Evolutionary conservation across 2,113 vertebrate genomes (phyloP).

Genomic region (Anolis sagrei): DNA sequence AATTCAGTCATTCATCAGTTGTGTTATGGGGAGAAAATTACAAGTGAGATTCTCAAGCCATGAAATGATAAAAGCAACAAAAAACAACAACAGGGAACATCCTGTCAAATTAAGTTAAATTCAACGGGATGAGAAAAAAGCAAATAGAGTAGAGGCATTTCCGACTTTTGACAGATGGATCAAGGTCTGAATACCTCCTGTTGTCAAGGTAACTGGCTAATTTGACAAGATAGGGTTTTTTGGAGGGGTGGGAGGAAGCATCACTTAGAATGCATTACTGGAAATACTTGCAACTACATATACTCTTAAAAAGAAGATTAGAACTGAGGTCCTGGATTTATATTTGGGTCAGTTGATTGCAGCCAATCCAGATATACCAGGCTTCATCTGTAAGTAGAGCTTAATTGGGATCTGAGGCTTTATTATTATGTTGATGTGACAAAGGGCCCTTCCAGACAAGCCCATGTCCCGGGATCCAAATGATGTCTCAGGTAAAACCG

Average conservation of each 20-base stretch:
- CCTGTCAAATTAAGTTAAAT: conserved; percentile 61
- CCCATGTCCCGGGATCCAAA: too few relatives aligned
- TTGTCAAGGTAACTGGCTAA: not conserved
- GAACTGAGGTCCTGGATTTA: conserved; percentile 10
- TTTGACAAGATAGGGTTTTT: conserved; percentile 18
- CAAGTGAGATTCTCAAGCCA: conserved; percentile 53
- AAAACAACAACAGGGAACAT: conserved; percentile 34
- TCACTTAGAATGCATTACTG: not conserved
- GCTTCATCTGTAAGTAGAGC: not conserved
- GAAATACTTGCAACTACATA: not conserved
- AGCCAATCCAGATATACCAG: not conserved
- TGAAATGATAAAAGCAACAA: conserved; percentile 59
- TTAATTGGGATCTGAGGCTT: not conserved
- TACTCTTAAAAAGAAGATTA: not conserved
- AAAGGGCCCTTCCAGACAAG: too few relatives aligned
- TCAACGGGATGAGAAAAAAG: conserved; percentile 52
- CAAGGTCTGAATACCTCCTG: conserved; percentile 38
- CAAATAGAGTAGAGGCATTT: conserved; percentile 48
- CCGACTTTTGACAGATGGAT: conserved; percentile 34
- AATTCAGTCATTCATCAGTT: conserved; percentile 74
- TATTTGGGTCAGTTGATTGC: conserved; percentile 32
- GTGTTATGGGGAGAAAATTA: conserved; percentile 46
- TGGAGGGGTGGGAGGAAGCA: not conserved
- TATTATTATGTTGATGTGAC: not conserved
- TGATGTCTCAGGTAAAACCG: too few relatives aligned